Evolutionary conservation across 2,888 invertebrate species (phyloP).

Genomic region (Metopia argyrocephala): DNA sequence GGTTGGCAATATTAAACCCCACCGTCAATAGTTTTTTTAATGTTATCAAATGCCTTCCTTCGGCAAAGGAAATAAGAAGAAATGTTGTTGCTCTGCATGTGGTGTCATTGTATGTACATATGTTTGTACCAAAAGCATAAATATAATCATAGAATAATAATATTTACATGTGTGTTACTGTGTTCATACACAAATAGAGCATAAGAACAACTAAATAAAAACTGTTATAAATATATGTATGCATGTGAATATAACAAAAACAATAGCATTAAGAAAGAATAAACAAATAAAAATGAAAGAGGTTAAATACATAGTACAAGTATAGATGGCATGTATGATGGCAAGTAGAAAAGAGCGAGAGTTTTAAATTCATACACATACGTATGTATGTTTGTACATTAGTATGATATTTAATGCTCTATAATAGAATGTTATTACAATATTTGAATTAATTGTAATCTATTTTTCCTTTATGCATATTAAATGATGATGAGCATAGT

Average conservation of each 20-base stretch:
- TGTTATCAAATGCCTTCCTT: too few species aligned
- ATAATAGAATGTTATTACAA: too few species aligned
- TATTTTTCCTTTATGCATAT: too few species aligned
- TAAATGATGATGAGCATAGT: too few species aligned
- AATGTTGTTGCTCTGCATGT: constrained; percentile 28
- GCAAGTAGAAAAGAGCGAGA: background rate
- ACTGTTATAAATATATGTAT: background rate
- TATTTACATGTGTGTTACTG: background rate
- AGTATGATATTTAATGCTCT: too few species aligned
- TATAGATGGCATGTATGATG: background rate
- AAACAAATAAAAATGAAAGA: background rate
- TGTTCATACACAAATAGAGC: background rate
- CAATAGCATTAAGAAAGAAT: background rate
- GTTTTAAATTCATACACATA: background rate
- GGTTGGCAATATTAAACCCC: too few species aligned
- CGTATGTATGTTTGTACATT: background rate
- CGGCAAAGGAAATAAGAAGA: too few species aligned
- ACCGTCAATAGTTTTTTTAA: too few species aligned
- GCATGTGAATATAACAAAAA: background rate
- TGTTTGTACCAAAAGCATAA: constrained; percentile 9
- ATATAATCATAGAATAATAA: background rate
- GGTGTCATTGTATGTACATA: constrained; percentile 42
- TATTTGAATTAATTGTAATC: too few species aligned
- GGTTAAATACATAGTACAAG: background rate
- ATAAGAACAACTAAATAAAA: background rate